phyloP scores from a whole-genome alignment of 1,140 invertebrate genomes.

The Asobara japonica region DNA sequence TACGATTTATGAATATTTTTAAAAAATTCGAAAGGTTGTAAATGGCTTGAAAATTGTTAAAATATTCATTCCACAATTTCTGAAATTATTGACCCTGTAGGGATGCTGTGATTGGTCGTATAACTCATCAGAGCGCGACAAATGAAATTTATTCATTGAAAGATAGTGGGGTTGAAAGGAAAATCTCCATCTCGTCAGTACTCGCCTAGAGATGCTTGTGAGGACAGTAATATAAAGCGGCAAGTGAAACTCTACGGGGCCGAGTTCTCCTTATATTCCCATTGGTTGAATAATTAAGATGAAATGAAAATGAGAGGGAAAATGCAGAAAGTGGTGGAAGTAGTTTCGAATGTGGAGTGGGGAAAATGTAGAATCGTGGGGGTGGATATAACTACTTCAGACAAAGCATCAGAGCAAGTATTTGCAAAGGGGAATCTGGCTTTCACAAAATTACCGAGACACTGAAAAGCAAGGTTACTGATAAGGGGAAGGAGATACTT shows the following conservation, averaged over 20 bases:
- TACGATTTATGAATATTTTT: too few species aligned
- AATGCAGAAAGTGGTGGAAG: neutral
- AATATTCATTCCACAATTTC: too few species aligned
- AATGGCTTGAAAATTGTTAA: too few species aligned
- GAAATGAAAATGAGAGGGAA: conserved; percentile 1
- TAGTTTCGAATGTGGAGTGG: neutral
- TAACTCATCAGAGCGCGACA: neutral
- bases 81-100: too few species aligned
- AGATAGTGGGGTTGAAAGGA: neutral
- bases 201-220: neutral
- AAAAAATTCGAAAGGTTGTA: too few species aligned
- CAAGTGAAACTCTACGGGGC: neutral
- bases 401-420: conserved; percentile 46
- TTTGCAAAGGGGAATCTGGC: conserved; percentile 39
- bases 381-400: conserved; percentile 32
- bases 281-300: neutral
- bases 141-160: conserved; percentile 1
- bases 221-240: neutral
- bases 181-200: neutral
- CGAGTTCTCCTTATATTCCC: conserved; percentile 32
- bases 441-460: conserved; percentile 41
- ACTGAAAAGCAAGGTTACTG: conserved; percentile 14
- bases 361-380: neutral
- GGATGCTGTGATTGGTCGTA: too few species aligned
- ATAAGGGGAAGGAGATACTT: neutral